A percentile compares a stretch with the other conserved stretches of the same genome.
phyloP scores from a whole-genome alignment of 1,140 invertebrate genomes.

The Teleogryllus occipitalis region DNA sequence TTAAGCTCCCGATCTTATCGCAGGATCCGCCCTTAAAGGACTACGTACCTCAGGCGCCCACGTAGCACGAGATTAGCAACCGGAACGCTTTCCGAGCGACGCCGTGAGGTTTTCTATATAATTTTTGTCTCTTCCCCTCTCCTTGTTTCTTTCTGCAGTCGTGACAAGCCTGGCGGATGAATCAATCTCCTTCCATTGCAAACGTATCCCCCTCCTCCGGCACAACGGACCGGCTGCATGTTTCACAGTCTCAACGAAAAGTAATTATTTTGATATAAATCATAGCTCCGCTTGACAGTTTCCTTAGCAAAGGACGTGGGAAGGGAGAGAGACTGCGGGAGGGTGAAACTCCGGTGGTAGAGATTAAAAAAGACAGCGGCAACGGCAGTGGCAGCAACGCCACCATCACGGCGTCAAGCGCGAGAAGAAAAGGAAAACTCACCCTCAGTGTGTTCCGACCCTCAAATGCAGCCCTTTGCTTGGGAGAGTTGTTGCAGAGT shows the following conservation, averaged over 20 bases:
- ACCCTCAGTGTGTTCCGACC: not conserved
- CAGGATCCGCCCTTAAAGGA: not conserved
- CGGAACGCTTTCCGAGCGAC: not conserved
- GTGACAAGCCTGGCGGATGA: conserved; percentile 4
- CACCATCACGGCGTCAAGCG: conserved; percentile 2
- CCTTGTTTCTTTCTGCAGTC: conserved; percentile 3
- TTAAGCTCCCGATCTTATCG: not conserved
- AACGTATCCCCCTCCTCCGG: not conserved
- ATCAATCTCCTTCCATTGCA: conserved; percentile 10
- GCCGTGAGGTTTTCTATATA: conserved; percentile 1
- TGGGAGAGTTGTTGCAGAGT: conserved; percentile 3
- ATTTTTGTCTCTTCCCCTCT: not conserved
- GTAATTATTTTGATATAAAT: conserved; percentile 24
- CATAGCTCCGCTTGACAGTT: conserved; percentile 15
- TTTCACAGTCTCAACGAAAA: conserved; percentile 17
- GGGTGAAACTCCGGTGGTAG: not conserved
- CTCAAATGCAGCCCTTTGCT: conserved; percentile 3
- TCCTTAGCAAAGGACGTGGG: not conserved
- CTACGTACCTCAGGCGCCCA: not conserved
- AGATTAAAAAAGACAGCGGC: conserved; percentile 4
- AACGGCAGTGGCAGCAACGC: not conserved
- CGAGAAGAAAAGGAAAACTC: conserved; percentile 4
- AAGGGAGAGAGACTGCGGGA: not conserved
- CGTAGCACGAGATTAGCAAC: not conserved
- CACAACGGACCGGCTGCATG: not conserved